Evolutionary conservation across 2,888 invertebrate species (phyloP), one percentile per base, ranked within the genome.

Genomic region (Metopia argyrocephala): DNA sequence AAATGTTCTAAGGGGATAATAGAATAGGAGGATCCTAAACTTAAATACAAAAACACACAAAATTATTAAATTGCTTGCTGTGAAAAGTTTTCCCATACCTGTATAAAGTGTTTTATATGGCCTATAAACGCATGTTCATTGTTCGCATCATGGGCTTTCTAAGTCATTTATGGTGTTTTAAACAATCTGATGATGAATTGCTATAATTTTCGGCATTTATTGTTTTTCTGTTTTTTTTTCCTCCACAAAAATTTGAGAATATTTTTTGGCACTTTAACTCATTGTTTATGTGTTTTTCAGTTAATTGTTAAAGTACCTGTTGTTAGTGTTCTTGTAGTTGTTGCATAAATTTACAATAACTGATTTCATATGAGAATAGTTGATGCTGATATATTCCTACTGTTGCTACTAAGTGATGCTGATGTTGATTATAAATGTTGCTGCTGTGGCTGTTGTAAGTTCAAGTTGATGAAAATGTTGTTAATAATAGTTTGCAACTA

Each of bases 131-230:
- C 46, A 65, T 65, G 65, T 66, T 9, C 59, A 50, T 56, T 54
- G 56, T 68, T 57, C 52, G 46, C 65, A 71, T 59, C 70, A 78
- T 71, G 46, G 27, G 73, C 48, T 66, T 78, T 78, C 48, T 61
- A 78, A 73, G 78, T 73, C 78, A 78, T 73, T 78, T 66, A 68
- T 78, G 71, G 38, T 73, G 48, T 73, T 78, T n/a, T n/a, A n/a
- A n/a, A 25, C 54, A 61, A 20, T 61, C 54, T 45, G 54, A 64
- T 79, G 79, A 76, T 71, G 79, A 79, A 62, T 71, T 70, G 45
- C 66, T 70, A 56, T 56, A 56, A 20, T 48, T 54, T 54, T 46
- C 46, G 15, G 9, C 21, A 5, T 54, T 21, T 48, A 27, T 46
- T 25, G 45, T 38, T 28, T 31, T 28, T n/a, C 27, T 0, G 27